Evolutionary conservation across 2,113 vertebrate genomes (phyloP), one percentile per base, ranked within the genome.

Genomic region (Percina caprodes): DNA sequence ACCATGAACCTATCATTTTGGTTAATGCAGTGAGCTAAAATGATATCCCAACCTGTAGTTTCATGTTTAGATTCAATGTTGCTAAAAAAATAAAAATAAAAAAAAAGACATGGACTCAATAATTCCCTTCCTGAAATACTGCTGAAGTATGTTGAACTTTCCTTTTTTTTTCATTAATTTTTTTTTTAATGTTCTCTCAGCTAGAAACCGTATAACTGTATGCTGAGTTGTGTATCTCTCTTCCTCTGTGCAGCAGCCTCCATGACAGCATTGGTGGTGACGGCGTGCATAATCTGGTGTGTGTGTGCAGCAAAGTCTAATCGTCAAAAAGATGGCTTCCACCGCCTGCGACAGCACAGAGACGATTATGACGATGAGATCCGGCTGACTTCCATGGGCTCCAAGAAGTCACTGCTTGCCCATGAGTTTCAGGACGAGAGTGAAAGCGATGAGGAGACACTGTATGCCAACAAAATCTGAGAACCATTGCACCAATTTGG

Each of bases 351-450:
- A 54, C 98, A 99, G 92, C 96, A 99, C 92, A 93, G 97, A 0
- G 97, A 99, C 0, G 97, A 99, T 1, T 99, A 99, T 0, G 98
- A 99, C 48, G 98, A 99, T 0, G 98, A 99, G 89, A 97, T 99
- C 86, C 97, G 96, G 49, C 96, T 99, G 93, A 97, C 96, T 90
- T 96, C 98, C 21, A 97, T 99, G 0, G 95, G 98, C 89, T 99
- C 98, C 55, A 99, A 99, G 91, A 99, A 99, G 79, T 98, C 97
- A 11, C 96, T 99, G 58, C 95, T 99, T 33, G 97, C 96, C 87
- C 95, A 98, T 0, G 98, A 99, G 77, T 99, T 99, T 92, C 98
- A 99, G 95, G 98, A 99, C n/a, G 98, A 99, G 86, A 99, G 97
- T 0, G 98, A 99, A 94, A 99, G 98, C 15, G 98, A 99, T 4